phyloP scores from a whole-genome alignment of 2,797 vertebrate species.

The Crenichthys baileyi region DNA sequence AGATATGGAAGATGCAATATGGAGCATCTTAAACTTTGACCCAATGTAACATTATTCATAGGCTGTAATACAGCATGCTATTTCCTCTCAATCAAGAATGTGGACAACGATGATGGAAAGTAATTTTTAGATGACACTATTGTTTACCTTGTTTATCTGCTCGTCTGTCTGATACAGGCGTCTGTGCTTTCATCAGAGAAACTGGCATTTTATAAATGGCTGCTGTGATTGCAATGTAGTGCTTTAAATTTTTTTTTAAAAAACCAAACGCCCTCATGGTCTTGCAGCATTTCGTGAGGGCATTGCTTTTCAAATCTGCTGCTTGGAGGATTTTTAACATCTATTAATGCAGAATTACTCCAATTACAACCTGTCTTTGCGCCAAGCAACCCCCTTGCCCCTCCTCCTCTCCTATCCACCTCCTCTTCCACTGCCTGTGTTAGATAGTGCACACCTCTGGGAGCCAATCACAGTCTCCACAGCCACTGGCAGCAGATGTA shows the following conservation, averaged over 20 bases:
- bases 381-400: slow-evolving; percentile 72
- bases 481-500: slow-evolving; percentile 98
- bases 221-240: slow-evolving; percentile 58
- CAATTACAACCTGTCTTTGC: slow-evolving; percentile 98
- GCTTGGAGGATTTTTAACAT: slow-evolving; percentile 87
- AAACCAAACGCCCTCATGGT: slow-evolving; percentile 60
- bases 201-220: slow-evolving; percentile 59
- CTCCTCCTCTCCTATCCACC: slow-evolving; percentile 40
- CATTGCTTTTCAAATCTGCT: slow-evolving; percentile 84
- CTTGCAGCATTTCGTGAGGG: slow-evolving; percentile 83
- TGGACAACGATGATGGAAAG: slow-evolving; percentile 74
- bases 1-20: slow-evolving; percentile 66
- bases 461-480: slow-evolving; percentile 95
- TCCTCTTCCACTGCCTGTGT: slow-evolving; percentile 86
- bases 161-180: slow-evolving; percentile 59
- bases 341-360: slow-evolving; percentile 99
- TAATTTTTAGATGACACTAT: slow-evolving; percentile 75
- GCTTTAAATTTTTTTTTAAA: slow-evolving; percentile 50
- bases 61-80: slow-evolving; percentile 72
- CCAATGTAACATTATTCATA: slow-evolving; percentile 75
- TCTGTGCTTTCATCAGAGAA: slow-evolving; percentile 61
- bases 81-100: slow-evolving; percentile 70
- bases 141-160: slow-evolving; percentile 77
- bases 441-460: slow-evolving; percentile 93
- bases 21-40: slow-evolving; percentile 69